Evolutionary conservation across 2,888 invertebrate species (phyloP), one percentile per base, ranked within the genome.

Genomic region (Thymelicus acteon): DNA sequence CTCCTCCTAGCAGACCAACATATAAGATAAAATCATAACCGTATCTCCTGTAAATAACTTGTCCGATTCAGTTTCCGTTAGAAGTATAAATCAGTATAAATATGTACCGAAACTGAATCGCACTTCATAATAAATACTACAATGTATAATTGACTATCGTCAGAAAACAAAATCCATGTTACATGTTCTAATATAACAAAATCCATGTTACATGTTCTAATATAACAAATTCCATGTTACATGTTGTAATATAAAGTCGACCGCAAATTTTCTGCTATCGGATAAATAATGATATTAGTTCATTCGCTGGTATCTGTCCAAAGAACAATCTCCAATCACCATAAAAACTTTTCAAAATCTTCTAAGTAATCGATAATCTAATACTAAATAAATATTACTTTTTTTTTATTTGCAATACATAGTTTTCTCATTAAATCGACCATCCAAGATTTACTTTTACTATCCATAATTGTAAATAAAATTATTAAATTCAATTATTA

Each of bases 1-100:
- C 85, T 82, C 77, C 79, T 78, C 78, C 78, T 79, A 82, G 85
- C 88, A 83, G 84, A 77, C 77, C 72, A 78, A 80, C 78, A 74
- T 78, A 72, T 60, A 68, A 61, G n/a, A 40, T 61, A 66, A 66
- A 84, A 80, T 77, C 80, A 82, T 80, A 80, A 79, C 78, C 80
- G 79, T 80, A 72, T 73, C 75, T 76, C 79, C 48, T 58, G 40
- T 75, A 75, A 80, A 75, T 75, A 78, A 79, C 76, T 78, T 75
- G 74, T 75, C 77, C 80, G 82, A 82, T 81, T 75, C 84, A 82
- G 85, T 80, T 82, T 76, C 77, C 54, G 65, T 73, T 67, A 62
- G 65, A 73, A 65, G 64, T 62, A 75, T 71, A 68, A 74, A 72
- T 63, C 39, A 73, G 3, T 15, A 60, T 24, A 49, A 60, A 65